These are phyloP conservation scores for Malthinus seriepunctatus DNA, from an alignment of 2,888 invertebrate genomes.

Conservation along the genomic window DNA sequence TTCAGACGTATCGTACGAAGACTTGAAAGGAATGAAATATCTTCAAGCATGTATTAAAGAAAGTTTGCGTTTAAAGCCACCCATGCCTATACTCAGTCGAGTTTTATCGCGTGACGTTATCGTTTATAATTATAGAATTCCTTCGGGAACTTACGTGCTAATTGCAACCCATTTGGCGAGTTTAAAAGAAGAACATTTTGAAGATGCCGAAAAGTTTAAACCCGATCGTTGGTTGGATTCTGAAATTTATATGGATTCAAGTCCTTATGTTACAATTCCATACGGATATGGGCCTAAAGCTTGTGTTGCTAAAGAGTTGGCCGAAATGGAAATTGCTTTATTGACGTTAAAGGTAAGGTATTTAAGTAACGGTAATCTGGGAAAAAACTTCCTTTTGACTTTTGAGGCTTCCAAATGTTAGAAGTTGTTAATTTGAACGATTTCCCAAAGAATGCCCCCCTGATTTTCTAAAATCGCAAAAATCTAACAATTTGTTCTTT, in stretches of 20 bases:
- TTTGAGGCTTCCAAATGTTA: no score
- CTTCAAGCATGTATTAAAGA: conserved; percentile 69
- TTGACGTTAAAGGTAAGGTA: conserved; percentile 60
- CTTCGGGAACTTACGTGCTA: conserved; percentile 64
- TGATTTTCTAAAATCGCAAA: no score
- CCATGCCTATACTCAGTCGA: conserved; percentile 66
- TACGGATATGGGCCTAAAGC: conserved; percentile 67
- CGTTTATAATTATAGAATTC: conserved; percentile 64
- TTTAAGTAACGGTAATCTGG: no score
- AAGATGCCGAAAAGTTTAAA: conserved; percentile 63
- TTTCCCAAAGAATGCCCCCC: no score
- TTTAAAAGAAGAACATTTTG: conserved; percentile 66
- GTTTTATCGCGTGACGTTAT: conserved; percentile 62
- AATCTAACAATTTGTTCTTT: no score
- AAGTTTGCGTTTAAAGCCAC: conserved; percentile 65
- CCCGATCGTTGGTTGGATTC: conserved; percentile 66
- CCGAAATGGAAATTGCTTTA: conserved; percentile 63
- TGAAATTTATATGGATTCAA: conserved; percentile 42
- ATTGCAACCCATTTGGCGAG: conserved; percentile 68
- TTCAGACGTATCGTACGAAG: conserved; percentile 41
- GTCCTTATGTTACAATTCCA: conserved; percentile 60
- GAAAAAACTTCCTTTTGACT: no score
- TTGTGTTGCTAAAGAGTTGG: conserved; percentile 65
- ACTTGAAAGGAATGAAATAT: conserved; percentile 55
- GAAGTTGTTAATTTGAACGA: no score